Base-by-base conservation (phyloP, 2,113 vertebrate genomes). In the Dolichotis patagonum region DNA sequence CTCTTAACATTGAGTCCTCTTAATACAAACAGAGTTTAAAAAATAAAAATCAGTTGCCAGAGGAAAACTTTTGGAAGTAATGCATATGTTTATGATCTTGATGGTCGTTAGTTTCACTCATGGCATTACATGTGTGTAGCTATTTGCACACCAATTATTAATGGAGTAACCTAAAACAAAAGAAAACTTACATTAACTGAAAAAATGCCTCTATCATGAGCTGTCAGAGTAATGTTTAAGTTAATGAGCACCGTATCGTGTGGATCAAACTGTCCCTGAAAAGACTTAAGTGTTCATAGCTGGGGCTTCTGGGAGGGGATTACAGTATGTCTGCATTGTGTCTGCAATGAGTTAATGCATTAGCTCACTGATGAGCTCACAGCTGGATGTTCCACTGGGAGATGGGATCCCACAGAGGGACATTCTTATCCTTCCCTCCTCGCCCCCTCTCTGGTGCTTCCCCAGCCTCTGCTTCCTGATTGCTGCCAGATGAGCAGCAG, bases 191-290 rank as follows among this genome's bases (percentile, higher is more conserved):
- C 13, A 46, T 65, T 92, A 80, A n/a, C 26, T 95, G 3, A 81
- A 90, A 96, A 84, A 78, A 17, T n/a, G 7, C 1, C 1, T 73
- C 43, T 80, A 60, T 81, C 52, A 41, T 80, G 46, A 60, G 2
- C 80, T 90, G 11, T 77, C 46, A 96, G 67, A 91, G 46, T 60
- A 90, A 82, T 67, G 54, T 52, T 75, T 77, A 71, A 89, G 35
- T 85, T 85, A 80, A 82, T 89, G 84, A 89, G 41, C 78, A 24
- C 9, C 62, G 16, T 46, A 24, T 49, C 1, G 6, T 77, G 7
- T 49, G 30, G 73, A 30, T 30, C 43, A 49, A 78, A 78, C 49
- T 49, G 14, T 49, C 43, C 13, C 75, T 49, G 43, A 49, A 78
- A 78, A 78, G 75, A 4, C 2, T 49, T 46, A 8, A 1, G 14